These are phyloP conservation scores for Enteromius argenteus DNA, from an alignment of 2,797 vertebrate genomes.

Conservation along the genomic window DNA sequence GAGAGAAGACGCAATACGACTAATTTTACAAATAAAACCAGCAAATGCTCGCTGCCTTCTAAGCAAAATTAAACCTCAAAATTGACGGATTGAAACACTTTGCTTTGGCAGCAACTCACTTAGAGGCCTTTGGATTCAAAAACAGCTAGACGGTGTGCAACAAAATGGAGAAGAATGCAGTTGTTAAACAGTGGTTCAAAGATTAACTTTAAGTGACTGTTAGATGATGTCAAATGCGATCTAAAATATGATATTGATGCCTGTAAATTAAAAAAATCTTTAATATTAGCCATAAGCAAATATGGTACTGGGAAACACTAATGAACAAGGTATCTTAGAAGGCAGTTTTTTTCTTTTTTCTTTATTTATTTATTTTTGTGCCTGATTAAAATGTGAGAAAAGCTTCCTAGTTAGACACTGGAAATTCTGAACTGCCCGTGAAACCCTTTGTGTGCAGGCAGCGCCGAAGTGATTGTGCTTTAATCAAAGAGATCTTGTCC, in stretches of 20 bases:
- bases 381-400: background rate
- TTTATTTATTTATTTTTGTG: background rate
- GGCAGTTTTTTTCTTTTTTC: background rate
- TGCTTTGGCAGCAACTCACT: background rate
- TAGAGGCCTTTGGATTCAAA: background rate
- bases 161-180: background rate
- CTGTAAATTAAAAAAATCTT: background rate
- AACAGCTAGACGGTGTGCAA: background rate
- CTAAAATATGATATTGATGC: background rate
- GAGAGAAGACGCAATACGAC: background rate
- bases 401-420: background rate
- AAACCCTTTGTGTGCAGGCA: slow-evolving; percentile 12
- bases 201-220: background rate
- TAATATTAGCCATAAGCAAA: background rate
- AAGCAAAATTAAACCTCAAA: background rate
- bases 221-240: background rate
- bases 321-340: background rate
- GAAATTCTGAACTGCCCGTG: background rate
- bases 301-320: background rate
- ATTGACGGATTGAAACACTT: background rate
- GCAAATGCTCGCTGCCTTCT: background rate
- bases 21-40: slow-evolving; percentile 5
- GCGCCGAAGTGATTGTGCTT: slow-evolving; percentile 47
- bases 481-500: slow-evolving; percentile 51
- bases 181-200: background rate